Evolutionary conservation across 2,797 vertebrate species (phyloP).

Genomic region (Lerista edwardsae): DNA sequence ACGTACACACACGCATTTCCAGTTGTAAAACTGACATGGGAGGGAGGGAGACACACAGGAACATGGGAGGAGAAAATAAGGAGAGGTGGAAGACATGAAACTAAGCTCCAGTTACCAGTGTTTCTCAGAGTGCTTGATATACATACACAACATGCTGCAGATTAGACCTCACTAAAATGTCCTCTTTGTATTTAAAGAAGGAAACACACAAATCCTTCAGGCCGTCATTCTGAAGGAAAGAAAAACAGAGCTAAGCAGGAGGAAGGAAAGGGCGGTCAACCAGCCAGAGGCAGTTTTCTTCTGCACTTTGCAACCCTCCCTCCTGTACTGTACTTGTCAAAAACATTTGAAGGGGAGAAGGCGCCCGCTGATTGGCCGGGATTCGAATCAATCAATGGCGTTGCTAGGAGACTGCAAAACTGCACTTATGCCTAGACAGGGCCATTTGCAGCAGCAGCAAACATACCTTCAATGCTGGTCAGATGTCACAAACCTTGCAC

Average conservation of each 20-base stretch:
- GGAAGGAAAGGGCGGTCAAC: neutral
- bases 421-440: conserved; percentile 62
- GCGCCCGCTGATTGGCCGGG: conserved; percentile 62
- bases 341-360: conserved; percentile 65
- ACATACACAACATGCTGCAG: neutral
- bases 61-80: neutral
- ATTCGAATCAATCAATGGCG: conserved; percentile 67
- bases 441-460: conserved; percentile 65
- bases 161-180: conserved; percentile 41
- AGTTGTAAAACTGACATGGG: conserved; percentile 10
- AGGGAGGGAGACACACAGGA: neutral
- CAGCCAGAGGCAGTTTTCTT: conserved; percentile 28
- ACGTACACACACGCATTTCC: conserved; percentile 15
- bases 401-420: conserved; percentile 75
- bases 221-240: conserved; percentile 31
- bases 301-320: conserved; percentile 37
- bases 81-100: neutral
- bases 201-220: neutral
- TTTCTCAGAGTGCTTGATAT: conserved; percentile 47
- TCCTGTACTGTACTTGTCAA: conserved; percentile 68
- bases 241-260: conserved; percentile 25
- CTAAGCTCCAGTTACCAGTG: neutral
- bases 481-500: conserved; percentile 75
- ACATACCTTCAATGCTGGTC: conserved; percentile 76
- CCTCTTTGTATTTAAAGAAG: neutral